phyloP scores from a whole-genome alignment of 2,113 vertebrate species.

The Theristicus caerulescens region DNA sequence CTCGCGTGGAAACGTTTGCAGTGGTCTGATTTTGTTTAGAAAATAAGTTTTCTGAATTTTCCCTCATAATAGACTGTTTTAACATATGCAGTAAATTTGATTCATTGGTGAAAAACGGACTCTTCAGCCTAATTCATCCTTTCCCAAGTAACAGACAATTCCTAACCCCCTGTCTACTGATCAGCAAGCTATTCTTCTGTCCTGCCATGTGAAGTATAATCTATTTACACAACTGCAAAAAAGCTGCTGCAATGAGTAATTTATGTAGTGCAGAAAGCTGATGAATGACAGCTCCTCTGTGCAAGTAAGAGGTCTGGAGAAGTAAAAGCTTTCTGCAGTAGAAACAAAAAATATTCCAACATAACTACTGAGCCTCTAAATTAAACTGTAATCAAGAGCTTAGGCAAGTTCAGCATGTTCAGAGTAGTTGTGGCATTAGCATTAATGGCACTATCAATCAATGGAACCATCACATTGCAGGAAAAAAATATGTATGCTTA shows the following conservation, averaged over 20 bases:
- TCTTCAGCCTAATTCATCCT: background rate
- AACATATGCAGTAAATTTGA: background rate
- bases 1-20: background rate
- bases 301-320: background rate
- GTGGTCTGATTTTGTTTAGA: background rate
- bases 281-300: background rate
- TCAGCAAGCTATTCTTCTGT: background rate
- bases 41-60: background rate
- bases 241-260: background rate
- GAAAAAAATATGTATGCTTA: rapidly evolving
- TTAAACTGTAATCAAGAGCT: background rate
- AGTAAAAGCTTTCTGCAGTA: background rate
- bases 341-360: background rate
- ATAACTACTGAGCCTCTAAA: background rate
- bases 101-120: background rate
- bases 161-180: background rate
- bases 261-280: background rate
- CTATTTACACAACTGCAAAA: background rate
- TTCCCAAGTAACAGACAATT: background rate
- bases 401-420: background rate
- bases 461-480: background rate
- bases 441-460: background rate
- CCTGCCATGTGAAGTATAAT: background rate
- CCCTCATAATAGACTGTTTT: background rate
- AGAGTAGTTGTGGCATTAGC: background rate